Evolutionary conservation across 2,113 vertebrate species (phyloP), one percentile per base, ranked within the genome.

Genomic region (Synodontis membranacea): DNA sequence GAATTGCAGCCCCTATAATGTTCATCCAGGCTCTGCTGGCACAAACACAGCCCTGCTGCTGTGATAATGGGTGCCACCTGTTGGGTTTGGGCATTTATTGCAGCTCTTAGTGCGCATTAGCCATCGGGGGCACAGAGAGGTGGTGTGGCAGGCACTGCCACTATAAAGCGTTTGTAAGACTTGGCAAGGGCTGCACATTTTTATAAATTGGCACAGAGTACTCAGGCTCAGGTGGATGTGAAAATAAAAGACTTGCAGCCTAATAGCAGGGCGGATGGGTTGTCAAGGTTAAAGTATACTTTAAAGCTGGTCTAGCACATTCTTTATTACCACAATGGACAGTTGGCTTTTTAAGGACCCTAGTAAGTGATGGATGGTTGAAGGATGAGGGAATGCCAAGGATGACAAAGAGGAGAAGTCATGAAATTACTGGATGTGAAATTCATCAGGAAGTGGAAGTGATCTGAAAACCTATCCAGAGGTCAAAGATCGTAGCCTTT

Each of bases 41-140:
- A 85, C 58, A 58, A 58, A 82, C 52, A 72, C 84, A 70, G 64
- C 80, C 90, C 85, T 84, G 68, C 46, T 84, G 83, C 85, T 64
- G 37, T 90, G 91, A 92, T 95, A 93, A 93, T 94, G 85, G 92
- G 94, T 93, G 92, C 93, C 94, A 94, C 94, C 94, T 95, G 94
- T 94, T 93, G 93, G 93, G 85, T 64, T 54, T 12, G 52, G 90
- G 86, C 90, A 89, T 88, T 92, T 89, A 93, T 91, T 94, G 88
- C 92, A 92, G 86, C 88, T 68, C 54, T 75, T 85, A 88, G 86
- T 54, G 83, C 91, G 91, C 90, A 91, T 92, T 68, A 84, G 87
- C 12, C 31, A 87, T 66, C 58, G 56, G 62, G 74, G 84, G 44
- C 72, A 89, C 62, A 79, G 79, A 39, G 25, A 84, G 87, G 90